These are phyloP conservation scores for Xestia rhomboidea DNA, from an alignment of 2,888 invertebrate species.

Conservation along the genomic window DNA sequence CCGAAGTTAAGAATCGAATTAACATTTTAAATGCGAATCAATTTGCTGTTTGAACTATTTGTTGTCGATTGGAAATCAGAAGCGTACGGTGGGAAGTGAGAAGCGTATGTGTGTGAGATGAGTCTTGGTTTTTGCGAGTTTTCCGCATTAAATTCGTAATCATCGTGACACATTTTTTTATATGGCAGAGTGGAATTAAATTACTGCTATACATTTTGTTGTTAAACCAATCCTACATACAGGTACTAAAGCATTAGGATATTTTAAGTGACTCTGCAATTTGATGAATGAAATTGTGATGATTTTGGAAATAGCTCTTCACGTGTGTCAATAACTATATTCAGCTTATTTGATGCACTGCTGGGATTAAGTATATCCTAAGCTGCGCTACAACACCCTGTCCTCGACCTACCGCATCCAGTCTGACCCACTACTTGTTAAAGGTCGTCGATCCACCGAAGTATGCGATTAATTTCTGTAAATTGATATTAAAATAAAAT, in stretches of 20 bases:
- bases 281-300: background rate
- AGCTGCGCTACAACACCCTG: background rate
- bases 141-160: background rate
- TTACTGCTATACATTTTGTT: background rate
- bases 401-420: background rate
- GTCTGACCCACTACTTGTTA: background rate
- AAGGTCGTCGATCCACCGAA: background rate
- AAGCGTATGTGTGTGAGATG: background rate
- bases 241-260: background rate
- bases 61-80: slow-evolving; percentile 64
- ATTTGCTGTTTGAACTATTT: slow-evolving; percentile 70
- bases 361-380: background rate
- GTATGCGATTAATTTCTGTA: background rate
- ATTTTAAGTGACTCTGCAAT: background rate
- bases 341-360: background rate
- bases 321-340: background rate
- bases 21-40: slow-evolving; percentile 84
- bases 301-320: background rate
- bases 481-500: slow-evolving; percentile 45
- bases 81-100: background rate
- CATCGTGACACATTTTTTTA: background rate
- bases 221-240: background rate
- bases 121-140: background rate
- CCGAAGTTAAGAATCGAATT: slow-evolving; percentile 75
- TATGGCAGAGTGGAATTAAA: background rate